Evolutionary conservation across 2,888 invertebrate species (phyloP), one percentile per base, ranked within the genome.

Genomic region (Corythucha ciliata): DNA sequence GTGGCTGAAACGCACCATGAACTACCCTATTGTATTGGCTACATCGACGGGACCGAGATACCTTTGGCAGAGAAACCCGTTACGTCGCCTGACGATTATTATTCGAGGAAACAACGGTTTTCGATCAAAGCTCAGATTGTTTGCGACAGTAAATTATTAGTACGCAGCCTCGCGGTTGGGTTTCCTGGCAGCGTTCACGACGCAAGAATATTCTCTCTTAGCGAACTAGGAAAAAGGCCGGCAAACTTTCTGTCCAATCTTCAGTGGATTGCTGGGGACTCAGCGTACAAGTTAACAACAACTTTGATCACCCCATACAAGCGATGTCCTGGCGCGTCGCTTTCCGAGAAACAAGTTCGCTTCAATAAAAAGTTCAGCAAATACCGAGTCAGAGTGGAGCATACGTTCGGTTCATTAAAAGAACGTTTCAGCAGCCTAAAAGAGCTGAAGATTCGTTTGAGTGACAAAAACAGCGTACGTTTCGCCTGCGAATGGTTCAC

Each of bases 51-150:
- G 7, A 29, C 50, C 5, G 50, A 49, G 22, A 46, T 51, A 12
- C 51, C 44, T 27, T 48, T 51, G 29, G 51, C 51, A 14, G 51
- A 51, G 22, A 51, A 51, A 29, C 51, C 51, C 4, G 20, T 20
- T 3, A 25, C 8, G 12, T 2, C 20, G 18, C 46, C 45, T 7
- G 47, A 51, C 18, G 37, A 24, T 4, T 51, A 51, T 29, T 51
- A 51, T 22, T 51, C 51, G 3, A 50, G 51, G 27, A 51, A 51
- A n/a, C 44, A 46, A 18, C 16, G 40, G 4, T 51, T 20, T 18
- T 49, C 44, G 4, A 49, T 49, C 20, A 49, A 51, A 25, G 51
- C 51, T 10, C 51, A 51, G 24, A 26, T 51, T 14, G 34, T 51
- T 4, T 51, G 46, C 26, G 51, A 51, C 29, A 16, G n/a, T 10